Evolutionary conservation across 1,140 invertebrate species (phyloP).

Genomic region (Condylostylus longicornis): DNA sequence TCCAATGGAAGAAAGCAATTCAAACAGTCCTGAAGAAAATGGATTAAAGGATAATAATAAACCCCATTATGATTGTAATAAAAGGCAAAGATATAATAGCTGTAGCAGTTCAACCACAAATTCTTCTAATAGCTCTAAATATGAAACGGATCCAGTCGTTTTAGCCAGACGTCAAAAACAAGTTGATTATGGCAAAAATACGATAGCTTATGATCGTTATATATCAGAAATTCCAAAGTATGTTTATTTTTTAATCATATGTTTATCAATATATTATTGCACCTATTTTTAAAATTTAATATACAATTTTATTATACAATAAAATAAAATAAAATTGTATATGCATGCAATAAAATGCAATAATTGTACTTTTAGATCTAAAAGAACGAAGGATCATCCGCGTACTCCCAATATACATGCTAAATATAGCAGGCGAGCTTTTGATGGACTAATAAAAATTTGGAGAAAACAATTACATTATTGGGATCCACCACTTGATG

Average conservation of each 20-base stretch:
- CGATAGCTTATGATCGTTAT: constrained; percentile 73
- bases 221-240: constrained; percentile 55
- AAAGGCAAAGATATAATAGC: constrained; percentile 20
- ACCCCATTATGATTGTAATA: constrained; percentile 9
- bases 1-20: constrained; percentile 19
- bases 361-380: constrained; percentile 6
- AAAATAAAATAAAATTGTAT: constrained; percentile 4
- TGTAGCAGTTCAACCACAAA: constrained; percentile 24
- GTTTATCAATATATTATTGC: constrained; percentile 6
- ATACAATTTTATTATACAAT: too few species aligned
- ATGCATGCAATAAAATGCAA: constrained; percentile 5
- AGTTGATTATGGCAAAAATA: constrained; percentile 92
- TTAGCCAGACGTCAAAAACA: constrained; percentile 74
- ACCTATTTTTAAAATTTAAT: constrained; percentile 4
- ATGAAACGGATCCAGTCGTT: constrained; percentile 57
- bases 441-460: constrained; percentile 72
- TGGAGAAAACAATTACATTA: constrained; percentile 75
- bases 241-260: constrained; percentile 16
- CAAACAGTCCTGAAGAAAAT: constrained; percentile 15
- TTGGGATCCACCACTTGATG: constrained; percentile 67
- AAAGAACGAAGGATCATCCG: constrained; percentile 56
- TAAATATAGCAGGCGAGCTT: constrained; percentile 79
- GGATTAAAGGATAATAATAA: neutral
- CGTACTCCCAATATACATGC: constrained; percentile 71
- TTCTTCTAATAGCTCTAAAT: constrained; percentile 31